Evolutionary conservation across 2,797 vertebrate species (phyloP).

Genomic region (Sebastes matsubarae): DNA sequence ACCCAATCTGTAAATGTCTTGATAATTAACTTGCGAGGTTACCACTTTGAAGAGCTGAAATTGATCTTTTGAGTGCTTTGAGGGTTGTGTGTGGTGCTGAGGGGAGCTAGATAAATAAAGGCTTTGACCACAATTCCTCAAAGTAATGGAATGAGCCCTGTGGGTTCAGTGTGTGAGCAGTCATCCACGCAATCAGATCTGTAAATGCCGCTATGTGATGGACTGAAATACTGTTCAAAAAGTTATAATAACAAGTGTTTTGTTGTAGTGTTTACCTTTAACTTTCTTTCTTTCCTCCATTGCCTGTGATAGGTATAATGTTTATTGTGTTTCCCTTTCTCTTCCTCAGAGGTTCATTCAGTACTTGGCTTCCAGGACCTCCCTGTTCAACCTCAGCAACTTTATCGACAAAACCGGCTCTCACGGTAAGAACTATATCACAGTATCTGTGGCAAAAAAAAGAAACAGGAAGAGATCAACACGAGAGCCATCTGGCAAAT

Average conservation of each 20-base stretch:
- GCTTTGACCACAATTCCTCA: neutral
- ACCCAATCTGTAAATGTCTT: neutral
- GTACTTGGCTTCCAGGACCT: slow-evolving; percentile 98
- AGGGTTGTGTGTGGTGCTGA: neutral
- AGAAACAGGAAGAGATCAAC: slow-evolving; percentile 6
- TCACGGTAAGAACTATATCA: slow-evolving; percentile 86
- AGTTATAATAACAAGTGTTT: neutral
- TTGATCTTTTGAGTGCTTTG: slow-evolving; percentile 3
- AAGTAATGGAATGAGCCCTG: neutral
- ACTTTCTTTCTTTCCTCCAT: neutral
- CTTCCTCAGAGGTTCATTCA: slow-evolving; percentile 96
- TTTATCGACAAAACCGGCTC: slow-evolving; percentile 99
- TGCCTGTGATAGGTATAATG: neutral
- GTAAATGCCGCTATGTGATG: neutral
- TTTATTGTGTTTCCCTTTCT: slow-evolving; percentile 4
- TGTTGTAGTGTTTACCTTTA: neutral
- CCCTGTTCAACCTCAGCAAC: slow-evolving; percentile 99
- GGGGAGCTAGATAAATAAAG: neutral
- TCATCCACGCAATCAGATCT: neutral
- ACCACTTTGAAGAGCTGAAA: neutral
- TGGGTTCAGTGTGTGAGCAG: neutral
- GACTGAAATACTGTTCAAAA: neutral
- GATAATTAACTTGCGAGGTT: neutral
- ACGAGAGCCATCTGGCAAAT: slow-evolving; percentile 25
- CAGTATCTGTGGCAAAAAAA: neutral